These are phyloP conservation scores for Sardinella longiceps DNA, from an alignment of 2,797 vertebrate species.

Conservation along the genomic window DNA sequence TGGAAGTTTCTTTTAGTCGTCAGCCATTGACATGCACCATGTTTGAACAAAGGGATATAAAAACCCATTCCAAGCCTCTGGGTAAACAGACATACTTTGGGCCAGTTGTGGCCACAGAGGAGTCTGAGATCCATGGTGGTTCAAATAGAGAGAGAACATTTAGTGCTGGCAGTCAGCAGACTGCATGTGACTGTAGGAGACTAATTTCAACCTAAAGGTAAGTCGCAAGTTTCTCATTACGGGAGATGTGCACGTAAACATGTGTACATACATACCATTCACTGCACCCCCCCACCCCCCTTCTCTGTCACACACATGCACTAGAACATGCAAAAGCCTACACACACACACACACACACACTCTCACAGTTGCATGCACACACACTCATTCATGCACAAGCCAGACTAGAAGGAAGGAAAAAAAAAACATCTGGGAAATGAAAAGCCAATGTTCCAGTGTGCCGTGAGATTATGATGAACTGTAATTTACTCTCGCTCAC, in stretches of 20 bases:
- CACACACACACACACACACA: conserved; percentile 34
- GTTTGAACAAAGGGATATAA: background rate
- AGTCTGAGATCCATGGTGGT: background rate
- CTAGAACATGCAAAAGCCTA: conserved; percentile 5
- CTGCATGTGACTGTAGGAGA: conserved; percentile 24
- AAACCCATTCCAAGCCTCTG: background rate
- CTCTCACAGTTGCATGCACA: conserved; percentile 32
- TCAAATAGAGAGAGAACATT: conserved; percentile 28
- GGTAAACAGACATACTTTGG: conserved; percentile 9
- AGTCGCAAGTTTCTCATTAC: conserved; percentile 28
- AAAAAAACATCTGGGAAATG: background rate
- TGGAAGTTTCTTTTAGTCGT: background rate
- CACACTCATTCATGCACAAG: background rate
- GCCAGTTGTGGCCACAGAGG: background rate
- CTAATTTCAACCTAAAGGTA: conserved; percentile 28
- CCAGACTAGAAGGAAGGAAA: background rate
- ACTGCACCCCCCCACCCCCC: background rate
- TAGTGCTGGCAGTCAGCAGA: conserved; percentile 25
- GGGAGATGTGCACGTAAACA: background rate
- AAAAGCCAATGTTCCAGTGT: conserved; percentile 19
- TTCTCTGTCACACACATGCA: background rate
- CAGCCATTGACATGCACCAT: background rate
- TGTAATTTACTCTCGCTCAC: conserved; percentile 13
- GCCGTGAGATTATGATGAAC: conserved; percentile 20
- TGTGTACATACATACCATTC: background rate